These are phyloP conservation scores for Fukomys damarensis DNA, from an alignment of 2,113 vertebrate species.

Conservation along the genomic window DNA sequence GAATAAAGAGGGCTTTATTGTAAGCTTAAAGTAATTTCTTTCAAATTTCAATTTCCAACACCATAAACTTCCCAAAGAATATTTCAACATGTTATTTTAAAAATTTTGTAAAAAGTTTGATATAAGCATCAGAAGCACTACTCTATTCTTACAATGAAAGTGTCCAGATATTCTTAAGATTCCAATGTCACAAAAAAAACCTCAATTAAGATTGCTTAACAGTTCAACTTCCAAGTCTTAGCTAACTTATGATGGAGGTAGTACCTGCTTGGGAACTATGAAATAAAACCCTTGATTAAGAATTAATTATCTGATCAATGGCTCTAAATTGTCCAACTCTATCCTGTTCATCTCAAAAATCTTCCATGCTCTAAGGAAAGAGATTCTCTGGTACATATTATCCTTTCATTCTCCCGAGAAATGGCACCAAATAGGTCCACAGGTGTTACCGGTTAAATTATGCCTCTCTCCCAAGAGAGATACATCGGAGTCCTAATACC, in stretches of 20 bases:
- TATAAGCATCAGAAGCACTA: neutral
- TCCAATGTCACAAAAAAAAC: neutral
- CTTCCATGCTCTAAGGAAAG: neutral
- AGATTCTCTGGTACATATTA: neutral
- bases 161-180: neutral
- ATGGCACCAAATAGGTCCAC: neutral
- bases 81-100: neutral
- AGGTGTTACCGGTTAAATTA: neutral
- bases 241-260: neutral
- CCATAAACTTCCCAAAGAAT: neutral
- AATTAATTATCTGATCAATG: constrained; percentile 1
- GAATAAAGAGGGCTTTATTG: neutral
- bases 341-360: neutral
- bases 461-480: neutral
- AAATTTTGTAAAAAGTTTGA: neutral
- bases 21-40: neutral
- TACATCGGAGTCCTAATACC: neutral
- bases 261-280: neutral
- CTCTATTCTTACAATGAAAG: neutral
- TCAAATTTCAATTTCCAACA: neutral
- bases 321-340: neutral
- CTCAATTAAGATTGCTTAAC: neutral
- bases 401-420: neutral
- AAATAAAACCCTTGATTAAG: neutral
- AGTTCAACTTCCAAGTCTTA: neutral